Evolutionary conservation across 2,888 invertebrate genomes (phyloP), one percentile per base, ranked within the genome.

Genomic region (Lasioglossum morio): DNA sequence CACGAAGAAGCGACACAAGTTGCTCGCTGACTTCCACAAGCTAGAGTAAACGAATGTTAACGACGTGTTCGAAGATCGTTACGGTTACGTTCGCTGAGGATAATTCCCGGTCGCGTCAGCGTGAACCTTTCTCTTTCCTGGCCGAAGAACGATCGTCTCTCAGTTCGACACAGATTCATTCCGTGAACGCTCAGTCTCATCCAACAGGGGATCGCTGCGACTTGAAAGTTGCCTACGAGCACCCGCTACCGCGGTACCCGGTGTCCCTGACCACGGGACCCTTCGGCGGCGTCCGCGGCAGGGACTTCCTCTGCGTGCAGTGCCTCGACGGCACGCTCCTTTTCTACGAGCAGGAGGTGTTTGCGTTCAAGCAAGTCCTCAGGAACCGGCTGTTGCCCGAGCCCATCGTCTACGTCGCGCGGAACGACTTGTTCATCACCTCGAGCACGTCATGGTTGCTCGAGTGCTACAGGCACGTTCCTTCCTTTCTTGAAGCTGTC

Each of bases 281-380:
- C 4, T 99, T 99, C 95, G 99, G 99, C 2, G 97, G 97, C 79
- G 97, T 97, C 0, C 97, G 97, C 93, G 97, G 97, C 3, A 96
- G 98, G 93, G 99, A 99, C 94, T 98, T 99, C 92, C 96, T 99
- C 83, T 99, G 99, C 94, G 97, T 99, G 34, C 98, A 98, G 94
- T 98, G 98, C 53, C 95, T 99, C 92, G 99, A 99, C 95, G 99
- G 99, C 23, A 97, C 97, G 77, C 95, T 99, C 30, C 97, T 97
- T 80, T 98, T 99, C 94, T 99, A 97, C 95, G 99, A 99, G 94
- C 99, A 99, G 95, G 99, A 99, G 95, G 97, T 97, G 79, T 98
- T 98, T 94, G 96, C 98, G 27, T 98, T 99, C 94, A 97, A 97
- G 92, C 97, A 98, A 86, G 96, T 97, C 90, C 96, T 99, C 89